A percentile compares a stretch with the other conserved stretches of the same genome.
phyloP scores from a whole-genome alignment of 2,113 vertebrate genomes.

The Peucedramus taeniatus region DNA sequence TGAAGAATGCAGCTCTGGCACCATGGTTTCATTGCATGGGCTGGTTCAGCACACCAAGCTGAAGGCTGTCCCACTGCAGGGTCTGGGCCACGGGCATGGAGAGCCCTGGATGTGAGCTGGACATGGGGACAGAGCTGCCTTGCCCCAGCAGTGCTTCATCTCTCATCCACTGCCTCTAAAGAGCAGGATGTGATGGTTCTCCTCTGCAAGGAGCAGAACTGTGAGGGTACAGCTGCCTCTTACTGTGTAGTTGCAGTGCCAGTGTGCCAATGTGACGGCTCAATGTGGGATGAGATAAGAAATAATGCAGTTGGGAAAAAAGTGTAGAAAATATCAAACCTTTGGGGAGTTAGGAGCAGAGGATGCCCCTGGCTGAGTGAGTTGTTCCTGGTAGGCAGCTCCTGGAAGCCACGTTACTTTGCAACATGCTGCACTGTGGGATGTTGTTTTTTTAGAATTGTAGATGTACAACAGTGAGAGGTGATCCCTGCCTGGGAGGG shows the following conservation, averaged over 20 bases:
- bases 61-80: background rate
- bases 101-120: background rate
- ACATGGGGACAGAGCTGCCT: background rate
- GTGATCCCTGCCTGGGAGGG: background rate
- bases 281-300: background rate
- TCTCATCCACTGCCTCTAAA: background rate
- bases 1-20: background rate
- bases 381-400: background rate
- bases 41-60: background rate
- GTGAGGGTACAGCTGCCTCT: background rate
- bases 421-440: accelerated
- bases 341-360: background rate
- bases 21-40: accelerated
- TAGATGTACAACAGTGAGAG: background rate
- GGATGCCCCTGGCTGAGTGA: background rate
- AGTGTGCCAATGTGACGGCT: accelerated
- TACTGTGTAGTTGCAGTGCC: background rate
- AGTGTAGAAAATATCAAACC: background rate
- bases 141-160: background rate
- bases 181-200: background rate
- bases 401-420: background rate
- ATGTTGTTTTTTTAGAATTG: background rate
- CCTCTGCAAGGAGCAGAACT: background rate
- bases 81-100: no score
- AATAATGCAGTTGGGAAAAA: background rate